Base-by-base conservation (phyloP, 1,140 invertebrate species). In the Pomacea maculata region DNA sequence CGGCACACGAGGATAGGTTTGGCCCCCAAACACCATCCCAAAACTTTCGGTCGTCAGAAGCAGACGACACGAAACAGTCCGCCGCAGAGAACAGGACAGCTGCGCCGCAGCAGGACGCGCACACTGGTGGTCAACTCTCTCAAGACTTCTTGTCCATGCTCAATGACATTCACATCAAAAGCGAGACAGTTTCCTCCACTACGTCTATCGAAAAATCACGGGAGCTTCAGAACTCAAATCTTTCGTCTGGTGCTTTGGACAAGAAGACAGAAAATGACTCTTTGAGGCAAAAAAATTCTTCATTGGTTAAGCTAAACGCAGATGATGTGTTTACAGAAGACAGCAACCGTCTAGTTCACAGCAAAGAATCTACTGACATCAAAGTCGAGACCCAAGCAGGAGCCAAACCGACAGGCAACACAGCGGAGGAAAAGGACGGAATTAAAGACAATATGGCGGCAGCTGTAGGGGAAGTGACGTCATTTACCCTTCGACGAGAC, bases 141-240 rank as follows among this genome's bases (percentile, higher is more conserved):
- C 19, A 45, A 0, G 77, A 78, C 77, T 78, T 78, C 25, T 65
- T 78, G 6, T 78, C 77, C 25, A 68, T 78, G 15, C 77, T 78
- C 25, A 67, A 78, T 55, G 45, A 78, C 52, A 78, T 78, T 55
- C 77, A 78, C 67, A 34, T 68, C 67, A n/a, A 12, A 70, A 4
- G 29, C 21, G 67, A 70, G 21, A 70, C 67, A 15, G 67, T 25
- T 34, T 61, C 57, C 11, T 2, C 11, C 15, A 17, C 57, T 1
- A 17, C 57, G 15, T 14, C 11, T 17, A 17, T 61, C 15, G 57
- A 61, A 4, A 61, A 61, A 61, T 4, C 57, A 17, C 57, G 57
- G 11, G 11, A 14, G 11, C 57, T 61, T 61, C 57, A 61, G 57
- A 61, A 61, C 57, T 17, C 9, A 17, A 9, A 11, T 61, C 57